phyloP scores from a whole-genome alignment of 2,113 vertebrate species.

The Eclectus roratus region DNA sequence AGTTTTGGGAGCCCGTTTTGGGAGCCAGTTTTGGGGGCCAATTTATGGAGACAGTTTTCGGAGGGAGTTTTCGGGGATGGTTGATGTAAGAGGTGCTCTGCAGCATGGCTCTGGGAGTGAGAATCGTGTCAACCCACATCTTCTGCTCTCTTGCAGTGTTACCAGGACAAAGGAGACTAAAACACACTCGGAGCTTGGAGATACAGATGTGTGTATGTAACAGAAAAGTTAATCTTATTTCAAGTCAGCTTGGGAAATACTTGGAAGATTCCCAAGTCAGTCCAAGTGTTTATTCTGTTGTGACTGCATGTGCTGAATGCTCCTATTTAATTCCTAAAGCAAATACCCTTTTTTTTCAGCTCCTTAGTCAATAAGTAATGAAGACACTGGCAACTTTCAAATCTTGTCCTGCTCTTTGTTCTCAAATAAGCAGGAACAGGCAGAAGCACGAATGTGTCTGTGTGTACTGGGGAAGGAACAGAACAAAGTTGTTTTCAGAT shows the following conservation, averaged over 20 bases:
- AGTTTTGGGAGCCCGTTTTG: no score
- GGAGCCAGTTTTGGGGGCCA: no score
- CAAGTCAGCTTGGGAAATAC: background rate
- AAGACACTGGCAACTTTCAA: slow-evolving; percentile 6
- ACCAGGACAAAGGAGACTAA: background rate
- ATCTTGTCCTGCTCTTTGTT: slow-evolving; percentile 5
- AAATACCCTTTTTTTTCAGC: slow-evolving; percentile 23
- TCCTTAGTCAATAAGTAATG: slow-evolving; percentile 21
- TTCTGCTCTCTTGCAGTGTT: background rate
- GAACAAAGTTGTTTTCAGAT: background rate
- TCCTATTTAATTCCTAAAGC: slow-evolving; percentile 44
- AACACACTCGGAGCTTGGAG: background rate
- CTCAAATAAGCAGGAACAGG: background rate
- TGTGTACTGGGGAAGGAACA: background rate
- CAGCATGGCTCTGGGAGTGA: background rate
- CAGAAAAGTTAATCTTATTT: background rate
- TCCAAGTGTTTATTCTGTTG: background rate
- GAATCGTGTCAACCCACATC: background rate
- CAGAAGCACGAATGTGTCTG: background rate
- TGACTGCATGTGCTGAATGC: background rate
- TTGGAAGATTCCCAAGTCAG: slow-evolving; percentile 5
- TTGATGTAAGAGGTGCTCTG: background rate
- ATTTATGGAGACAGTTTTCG: no score
- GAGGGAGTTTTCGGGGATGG: no score
- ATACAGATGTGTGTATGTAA: background rate